phyloP scores from a whole-genome alignment of 30 jellyfish, hydroid and myxozoan genomes.

The Catostylus mosaicus region DNA sequence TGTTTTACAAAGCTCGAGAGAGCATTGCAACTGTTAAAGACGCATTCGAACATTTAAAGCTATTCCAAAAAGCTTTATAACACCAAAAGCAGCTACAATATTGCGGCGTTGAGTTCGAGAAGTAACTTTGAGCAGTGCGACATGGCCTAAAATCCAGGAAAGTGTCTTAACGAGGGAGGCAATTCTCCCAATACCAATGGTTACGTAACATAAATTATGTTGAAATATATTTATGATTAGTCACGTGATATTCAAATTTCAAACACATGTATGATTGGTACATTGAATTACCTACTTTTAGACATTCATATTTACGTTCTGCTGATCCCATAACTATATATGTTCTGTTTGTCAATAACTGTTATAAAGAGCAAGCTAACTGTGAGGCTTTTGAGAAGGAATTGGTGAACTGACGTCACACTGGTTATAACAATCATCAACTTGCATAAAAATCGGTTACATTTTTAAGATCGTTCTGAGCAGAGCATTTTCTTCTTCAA shows the following conservation, averaged over 20 bases:
- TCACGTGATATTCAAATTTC: neutral
- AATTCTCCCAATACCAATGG: neutral
- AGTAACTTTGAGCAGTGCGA: neutral
- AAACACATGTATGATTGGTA: slow-evolving; percentile 6
- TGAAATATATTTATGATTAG: neutral
- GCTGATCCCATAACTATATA: too few species aligned
- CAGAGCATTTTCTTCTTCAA: too few species aligned
- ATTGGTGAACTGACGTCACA: too few species aligned
- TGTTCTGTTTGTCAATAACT: too few species aligned
- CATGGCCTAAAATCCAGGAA: neutral
- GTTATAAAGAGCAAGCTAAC: too few species aligned
- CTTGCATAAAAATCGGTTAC: too few species aligned
- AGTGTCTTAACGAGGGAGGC: slow-evolving; percentile 18
- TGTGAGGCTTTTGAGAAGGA: too few species aligned
- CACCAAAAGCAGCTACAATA: neutral
- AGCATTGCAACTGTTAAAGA: slow-evolving; percentile 28
- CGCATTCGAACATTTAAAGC: slow-evolving; percentile 55
- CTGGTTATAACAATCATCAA: too few species aligned
- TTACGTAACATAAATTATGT: slow-evolving; percentile 3
- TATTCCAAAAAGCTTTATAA: slow-evolving; percentile 26
- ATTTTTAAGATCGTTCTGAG: too few species aligned
- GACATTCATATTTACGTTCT: too few species aligned
- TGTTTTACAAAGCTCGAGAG: slow-evolving; percentile 67
- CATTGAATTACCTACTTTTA: too few species aligned
- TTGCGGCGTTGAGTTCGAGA: neutral